Evolutionary conservation across 2,888 invertebrate species (phyloP).

Genomic region (Hyalella azteca): DNA sequence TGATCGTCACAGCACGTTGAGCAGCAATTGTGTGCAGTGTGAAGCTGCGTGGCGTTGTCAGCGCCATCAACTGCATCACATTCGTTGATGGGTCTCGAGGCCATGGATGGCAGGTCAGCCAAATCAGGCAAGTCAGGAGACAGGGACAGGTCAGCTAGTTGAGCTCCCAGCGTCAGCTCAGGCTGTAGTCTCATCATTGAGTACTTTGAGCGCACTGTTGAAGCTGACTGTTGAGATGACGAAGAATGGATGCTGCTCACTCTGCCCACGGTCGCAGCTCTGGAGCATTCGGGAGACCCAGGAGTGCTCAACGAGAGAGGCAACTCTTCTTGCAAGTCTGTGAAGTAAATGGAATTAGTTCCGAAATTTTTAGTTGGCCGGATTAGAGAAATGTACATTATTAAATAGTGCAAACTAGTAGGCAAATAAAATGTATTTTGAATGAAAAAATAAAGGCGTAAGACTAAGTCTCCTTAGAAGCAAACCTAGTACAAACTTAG

Average conservation of each 20-base stretch:
- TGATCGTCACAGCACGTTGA: conserved; percentile 58
- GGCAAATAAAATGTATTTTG: too few relatives aligned
- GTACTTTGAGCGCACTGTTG: conserved; percentile 59
- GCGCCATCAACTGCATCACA: conserved; percentile 55
- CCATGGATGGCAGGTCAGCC: conserved; percentile 55
- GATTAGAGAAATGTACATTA: too few relatives aligned
- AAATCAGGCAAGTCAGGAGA: conserved; percentile 54
- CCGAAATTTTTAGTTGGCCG: too few relatives aligned
- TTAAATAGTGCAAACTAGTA: too few relatives aligned
- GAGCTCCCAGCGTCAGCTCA: conserved; percentile 53
- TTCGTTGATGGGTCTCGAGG: conserved; percentile 50
- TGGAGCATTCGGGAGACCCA: conserved; percentile 21
- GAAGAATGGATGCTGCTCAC: conserved; percentile 60
- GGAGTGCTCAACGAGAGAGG: neutral
- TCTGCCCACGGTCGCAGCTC: conserved; percentile 44
- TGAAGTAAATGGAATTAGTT: too few relatives aligned
- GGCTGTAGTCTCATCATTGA: conserved; percentile 49
- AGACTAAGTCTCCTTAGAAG: too few relatives aligned
- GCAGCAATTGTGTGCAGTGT: conserved; percentile 59
- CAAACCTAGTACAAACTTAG: too few relatives aligned
- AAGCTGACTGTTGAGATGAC: conserved; percentile 60
- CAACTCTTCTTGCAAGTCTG: neutral
- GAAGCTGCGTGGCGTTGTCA: conserved; percentile 40
- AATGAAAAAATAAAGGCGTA: too few relatives aligned
- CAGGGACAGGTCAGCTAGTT: conserved; percentile 47